These are phyloP conservation scores for Nothocercus julius DNA, from an alignment of 2,113 vertebrate genomes.

Conservation along the genomic window DNA sequence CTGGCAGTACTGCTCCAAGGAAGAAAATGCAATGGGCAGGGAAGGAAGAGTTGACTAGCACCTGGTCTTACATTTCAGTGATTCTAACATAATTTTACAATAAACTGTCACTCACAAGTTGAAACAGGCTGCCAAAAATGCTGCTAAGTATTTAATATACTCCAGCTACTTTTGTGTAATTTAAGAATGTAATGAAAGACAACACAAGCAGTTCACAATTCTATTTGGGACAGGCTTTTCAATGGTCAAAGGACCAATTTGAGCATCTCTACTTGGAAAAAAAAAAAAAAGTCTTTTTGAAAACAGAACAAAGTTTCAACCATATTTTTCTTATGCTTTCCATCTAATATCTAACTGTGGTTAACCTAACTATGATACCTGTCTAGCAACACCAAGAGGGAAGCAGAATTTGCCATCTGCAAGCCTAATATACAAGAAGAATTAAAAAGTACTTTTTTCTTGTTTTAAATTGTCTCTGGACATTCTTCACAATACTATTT, in stretches of 20 bases:
- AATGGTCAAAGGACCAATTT: rapidly evolving
- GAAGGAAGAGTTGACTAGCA: rapidly evolving
- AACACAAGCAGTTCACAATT: background rate
- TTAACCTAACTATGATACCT: background rate
- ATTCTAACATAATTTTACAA: background rate
- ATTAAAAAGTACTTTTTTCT: background rate
- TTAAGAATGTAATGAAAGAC: background rate
- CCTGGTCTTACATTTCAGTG: background rate
- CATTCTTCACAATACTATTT: background rate
- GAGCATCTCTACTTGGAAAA: background rate
- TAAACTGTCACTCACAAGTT: background rate
- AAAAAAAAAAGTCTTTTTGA: background rate
- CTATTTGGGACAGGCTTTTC: background rate
- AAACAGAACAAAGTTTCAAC: background rate
- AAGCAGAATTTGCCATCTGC: background rate
- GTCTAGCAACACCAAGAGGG: background rate
- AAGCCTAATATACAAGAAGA: background rate
- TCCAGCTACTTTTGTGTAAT: background rate
- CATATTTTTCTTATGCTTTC: background rate
- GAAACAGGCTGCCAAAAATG: background rate
- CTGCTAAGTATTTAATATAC: background rate
- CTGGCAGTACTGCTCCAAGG: background rate
- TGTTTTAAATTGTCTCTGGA: background rate
- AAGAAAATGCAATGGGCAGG: rapidly evolving
- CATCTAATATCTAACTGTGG: background rate